Conservation (phyloP, 2,113 vertebrate species). For the Tachysurus fulvidraco region DNA sequence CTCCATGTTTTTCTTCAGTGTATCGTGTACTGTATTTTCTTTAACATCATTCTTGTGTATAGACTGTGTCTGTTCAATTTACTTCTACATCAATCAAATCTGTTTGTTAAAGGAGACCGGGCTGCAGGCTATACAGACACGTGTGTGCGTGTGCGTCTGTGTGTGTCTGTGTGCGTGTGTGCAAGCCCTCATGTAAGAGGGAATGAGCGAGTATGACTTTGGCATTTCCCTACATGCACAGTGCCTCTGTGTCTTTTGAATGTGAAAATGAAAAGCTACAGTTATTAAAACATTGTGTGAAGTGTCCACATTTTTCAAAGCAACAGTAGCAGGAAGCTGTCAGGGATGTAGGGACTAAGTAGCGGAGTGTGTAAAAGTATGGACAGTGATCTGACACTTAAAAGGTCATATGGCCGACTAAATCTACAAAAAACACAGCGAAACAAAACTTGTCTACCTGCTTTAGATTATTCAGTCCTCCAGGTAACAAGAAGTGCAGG, state of each 20-base stretch:
- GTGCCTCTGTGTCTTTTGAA: constrained; percentile 29
- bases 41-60: not conserved
- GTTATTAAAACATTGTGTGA: constrained; percentile 21
- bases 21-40: not conserved
- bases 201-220: not conserved
- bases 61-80: not conserved
- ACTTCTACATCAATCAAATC: not conserved
- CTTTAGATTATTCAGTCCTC: not conserved
- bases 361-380: not conserved
- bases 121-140: constrained; percentile 21
- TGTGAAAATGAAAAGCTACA: constrained; percentile 39
- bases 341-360: not conserved
- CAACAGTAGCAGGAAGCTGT: constrained; percentile 14
- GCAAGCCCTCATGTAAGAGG: not conserved
- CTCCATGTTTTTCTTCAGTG: not conserved
- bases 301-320: constrained; percentile 38
- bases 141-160: not conserved
- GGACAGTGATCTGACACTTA: not conserved
- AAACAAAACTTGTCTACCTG: not conserved
- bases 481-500: not conserved
- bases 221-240: not conserved
- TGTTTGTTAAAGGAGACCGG: constrained; percentile 11
- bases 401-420: not conserved
- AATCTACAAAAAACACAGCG: not conserved
- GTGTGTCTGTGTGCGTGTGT: not conserved